phyloP scores from a whole-genome alignment of 2,113 vertebrate species.

The Calonectris borealis region DNA sequence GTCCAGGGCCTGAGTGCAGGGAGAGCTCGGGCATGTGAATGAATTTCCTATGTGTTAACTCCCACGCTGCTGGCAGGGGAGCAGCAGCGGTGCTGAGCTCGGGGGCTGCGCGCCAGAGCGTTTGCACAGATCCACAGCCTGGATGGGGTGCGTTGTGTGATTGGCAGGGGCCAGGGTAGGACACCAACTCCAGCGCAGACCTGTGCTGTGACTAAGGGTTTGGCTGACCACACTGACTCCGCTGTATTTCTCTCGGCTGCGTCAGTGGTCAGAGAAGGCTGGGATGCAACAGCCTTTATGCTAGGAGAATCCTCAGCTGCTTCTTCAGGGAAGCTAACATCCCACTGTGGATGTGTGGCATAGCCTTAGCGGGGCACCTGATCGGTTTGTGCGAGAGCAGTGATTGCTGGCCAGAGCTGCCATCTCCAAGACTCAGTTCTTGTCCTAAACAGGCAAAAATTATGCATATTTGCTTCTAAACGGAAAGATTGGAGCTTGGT shows the following conservation, averaged over 20 bases:
- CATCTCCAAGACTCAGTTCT: not conserved
- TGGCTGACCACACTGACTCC: not conserved
- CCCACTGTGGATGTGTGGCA: rapidly evolving
- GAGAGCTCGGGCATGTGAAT: not conserved
- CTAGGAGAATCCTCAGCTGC: not conserved
- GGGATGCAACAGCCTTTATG: not conserved
- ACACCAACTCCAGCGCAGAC: not conserved
- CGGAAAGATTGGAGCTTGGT: not conserved
- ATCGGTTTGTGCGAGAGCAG: too few species aligned
- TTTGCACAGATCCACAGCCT: not conserved
- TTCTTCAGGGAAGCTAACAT: not conserved
- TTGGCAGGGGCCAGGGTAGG: not conserved
- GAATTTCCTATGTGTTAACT: not conserved
- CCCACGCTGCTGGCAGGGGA: not conserved
- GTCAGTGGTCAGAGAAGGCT: not conserved
- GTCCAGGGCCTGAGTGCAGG: not conserved
- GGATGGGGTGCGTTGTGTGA: rapidly evolving
- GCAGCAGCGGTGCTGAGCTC: not conserved
- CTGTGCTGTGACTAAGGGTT: not conserved
- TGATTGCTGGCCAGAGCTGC: not conserved
- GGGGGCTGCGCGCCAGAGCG: not conserved
- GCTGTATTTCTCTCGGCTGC: not conserved
- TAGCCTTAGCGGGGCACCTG: not conserved
- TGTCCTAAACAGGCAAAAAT: not conserved
- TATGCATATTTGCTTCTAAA: not conserved